Base-by-base conservation (phyloP, 2,113 vertebrate genomes). In the Enhydra lutris region DNA sequence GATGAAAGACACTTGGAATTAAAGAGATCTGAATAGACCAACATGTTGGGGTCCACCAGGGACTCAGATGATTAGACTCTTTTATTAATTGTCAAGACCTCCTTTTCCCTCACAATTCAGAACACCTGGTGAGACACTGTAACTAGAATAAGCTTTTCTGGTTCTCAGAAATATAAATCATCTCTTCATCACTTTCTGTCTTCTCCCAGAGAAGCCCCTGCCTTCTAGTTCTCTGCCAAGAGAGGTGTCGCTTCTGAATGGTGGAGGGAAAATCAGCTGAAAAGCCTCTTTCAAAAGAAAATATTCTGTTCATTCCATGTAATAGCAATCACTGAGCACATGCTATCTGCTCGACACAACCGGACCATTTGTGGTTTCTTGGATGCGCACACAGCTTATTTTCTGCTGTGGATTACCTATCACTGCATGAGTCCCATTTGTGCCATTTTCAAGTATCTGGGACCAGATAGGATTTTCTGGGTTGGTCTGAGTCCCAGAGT, bases 221-320 rank as follows among this genome's bases (percentile, higher is more conserved):
- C 11, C 31, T 14, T 97, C 61, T 86, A 96, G 42, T 45, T 83
- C 24, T 95, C 96, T 97, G 95, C 47, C 55, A 92, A 82, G 45
- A 97, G 45, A 96, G 4, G 6, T 96, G n/a, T 73, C 47, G 50
- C 36, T 89, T 87, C 85, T 69, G 86, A 73, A 81, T 84, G 31
- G 20, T 57, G 23, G 42, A 89, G 52, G 8, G 73, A 65, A 95
- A 95, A 82, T 78, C 74, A 71, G 18, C 39, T 57, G 20, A 91
- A 80, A 81, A 50, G 3, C 5, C 76, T 86, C 89, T 93, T 79
- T 26, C 26, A 55, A 81, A 96, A 84, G 55, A 80, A 63, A 89
- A 20, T 84, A 76, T 92, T 91, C 34, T 78, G 3, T 95, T 89
- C 21, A 57, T 93, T 85, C 11, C 65, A 14, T 61, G 15, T 61